A percentile compares a stretch with the other conserved stretches of the same genome.
phyloP scores from a whole-genome alignment of 2,113 vertebrate genomes.

The Corapipo altera region DNA sequence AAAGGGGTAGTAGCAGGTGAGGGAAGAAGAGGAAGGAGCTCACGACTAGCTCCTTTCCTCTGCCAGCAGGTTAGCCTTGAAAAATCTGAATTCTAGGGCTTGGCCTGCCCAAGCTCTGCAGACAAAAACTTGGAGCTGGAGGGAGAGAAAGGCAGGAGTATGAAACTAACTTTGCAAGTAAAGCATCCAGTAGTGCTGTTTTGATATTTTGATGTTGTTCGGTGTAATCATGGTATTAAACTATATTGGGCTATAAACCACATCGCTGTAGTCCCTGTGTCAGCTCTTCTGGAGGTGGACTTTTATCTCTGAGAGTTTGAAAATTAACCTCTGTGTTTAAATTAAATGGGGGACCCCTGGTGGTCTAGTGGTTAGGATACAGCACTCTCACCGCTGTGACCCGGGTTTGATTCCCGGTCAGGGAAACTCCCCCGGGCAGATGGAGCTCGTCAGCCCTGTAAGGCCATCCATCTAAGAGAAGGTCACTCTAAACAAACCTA shows the following conservation, averaged over 20 bases:
- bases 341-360: no score
- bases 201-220: not conserved
- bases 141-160: not conserved
- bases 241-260: not conserved
- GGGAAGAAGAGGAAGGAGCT: not conserved
- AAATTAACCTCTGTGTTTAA: not conserved
- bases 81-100: not conserved
- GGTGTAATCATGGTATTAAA: not conserved
- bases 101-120: not conserved
- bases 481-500: no score
- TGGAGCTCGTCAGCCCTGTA: no score
- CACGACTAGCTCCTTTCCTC: not conserved
- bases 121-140: not conserved
- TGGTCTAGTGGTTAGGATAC: no score
- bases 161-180: not conserved
- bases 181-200: not conserved
- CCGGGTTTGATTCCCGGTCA: no score
- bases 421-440: no score
- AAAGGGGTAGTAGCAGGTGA: not conserved
- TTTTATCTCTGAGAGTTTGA: not conserved
- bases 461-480: no score
- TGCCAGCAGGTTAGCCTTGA: not conserved
- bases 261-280: accelerated
- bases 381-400: no score
- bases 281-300: not conserved